phyloP scores from a whole-genome alignment of 2,888 invertebrate genomes.

The Leucoma salicis region DNA sequence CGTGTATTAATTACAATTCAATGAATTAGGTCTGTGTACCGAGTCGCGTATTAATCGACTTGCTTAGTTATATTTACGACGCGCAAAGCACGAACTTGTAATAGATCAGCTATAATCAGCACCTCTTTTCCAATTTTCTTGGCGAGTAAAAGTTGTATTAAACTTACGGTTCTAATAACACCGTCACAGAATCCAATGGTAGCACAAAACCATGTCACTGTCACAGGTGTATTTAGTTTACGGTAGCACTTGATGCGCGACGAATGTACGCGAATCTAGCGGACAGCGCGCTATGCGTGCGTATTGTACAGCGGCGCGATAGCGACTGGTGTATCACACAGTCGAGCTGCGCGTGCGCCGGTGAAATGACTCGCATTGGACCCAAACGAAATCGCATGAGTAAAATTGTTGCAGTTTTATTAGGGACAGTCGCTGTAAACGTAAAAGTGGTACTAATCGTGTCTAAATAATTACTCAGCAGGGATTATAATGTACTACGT shows the following conservation, averaged over 20 bases:
- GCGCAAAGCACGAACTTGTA: slow-evolving; percentile 30
- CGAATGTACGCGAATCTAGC: slow-evolving; percentile 39
- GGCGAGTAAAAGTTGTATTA: slow-evolving; percentile 27
- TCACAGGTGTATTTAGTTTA: slow-evolving; percentile 61
- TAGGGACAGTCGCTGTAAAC: slow-evolving; percentile 40
- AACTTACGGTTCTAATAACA: slow-evolving; percentile 66
- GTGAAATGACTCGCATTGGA: slow-evolving; percentile 50
- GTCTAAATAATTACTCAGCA: slow-evolving; percentile 34
- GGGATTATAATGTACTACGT: too few species aligned
- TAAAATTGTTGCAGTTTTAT: slow-evolving; percentile 49
- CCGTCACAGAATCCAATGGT: slow-evolving; percentile 68
- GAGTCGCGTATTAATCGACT: slow-evolving; percentile 48
- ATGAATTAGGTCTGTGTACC: slow-evolving; percentile 61
- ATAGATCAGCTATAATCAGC: slow-evolving; percentile 19
- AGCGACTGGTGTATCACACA: slow-evolving; percentile 45
- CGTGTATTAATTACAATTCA: slow-evolving; percentile 60
- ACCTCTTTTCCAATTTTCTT: slow-evolving; percentile 14
- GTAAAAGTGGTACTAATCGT: slow-evolving; percentile 45
- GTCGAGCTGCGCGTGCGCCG: slow-evolving; percentile 38
- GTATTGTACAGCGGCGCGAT: slow-evolving; percentile 34
- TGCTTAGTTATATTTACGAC: slow-evolving; percentile 33
- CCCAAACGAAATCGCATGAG: slow-evolving; percentile 49
- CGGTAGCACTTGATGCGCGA: slow-evolving; percentile 47
- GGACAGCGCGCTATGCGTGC: slow-evolving; percentile 38
- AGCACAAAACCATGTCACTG: slow-evolving; percentile 79